Evolutionary conservation across 2,113 vertebrate species (phyloP).

Genomic region (Paralichthys olivaceus): DNA sequence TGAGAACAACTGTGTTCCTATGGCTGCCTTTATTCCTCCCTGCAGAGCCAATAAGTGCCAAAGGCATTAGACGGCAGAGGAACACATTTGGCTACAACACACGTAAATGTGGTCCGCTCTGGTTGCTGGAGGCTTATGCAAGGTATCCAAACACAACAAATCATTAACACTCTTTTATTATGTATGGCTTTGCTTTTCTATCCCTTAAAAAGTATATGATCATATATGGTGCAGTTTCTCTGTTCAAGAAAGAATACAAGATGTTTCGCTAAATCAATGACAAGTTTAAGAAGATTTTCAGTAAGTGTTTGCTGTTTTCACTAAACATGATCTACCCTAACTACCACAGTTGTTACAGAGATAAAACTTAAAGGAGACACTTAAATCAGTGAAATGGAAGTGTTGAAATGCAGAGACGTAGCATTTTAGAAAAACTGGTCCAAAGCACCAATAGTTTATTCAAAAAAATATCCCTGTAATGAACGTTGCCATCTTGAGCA

Average conservation of each 20-base stretch:
- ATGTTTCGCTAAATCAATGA: neutral
- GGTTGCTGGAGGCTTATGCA: neutral
- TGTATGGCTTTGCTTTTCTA: neutral
- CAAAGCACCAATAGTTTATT: no score
- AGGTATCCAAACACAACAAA: slow-evolving; percentile 20
- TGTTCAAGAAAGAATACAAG: no score
- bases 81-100: slow-evolving; percentile 9
- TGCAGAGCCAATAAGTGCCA: slow-evolving; percentile 31
- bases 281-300: no score
- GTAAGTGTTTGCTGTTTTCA: no score
- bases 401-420: no score
- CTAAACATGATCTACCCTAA: no score
- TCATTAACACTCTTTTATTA: neutral
- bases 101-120: neutral
- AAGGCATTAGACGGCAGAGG: neutral
- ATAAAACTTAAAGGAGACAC: no score
- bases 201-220: neutral
- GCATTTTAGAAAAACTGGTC: no score
- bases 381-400: no score
- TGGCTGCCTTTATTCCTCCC: slow-evolving; percentile 31
- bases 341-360: no score
- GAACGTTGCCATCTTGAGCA: no score
- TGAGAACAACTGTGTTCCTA: slow-evolving; percentile 18
- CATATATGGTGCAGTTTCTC: neutral
- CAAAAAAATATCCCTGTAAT: no score